Evolutionary conservation across 2,888 invertebrate species (phyloP).

Genomic region (Steromphala cineraria): DNA sequence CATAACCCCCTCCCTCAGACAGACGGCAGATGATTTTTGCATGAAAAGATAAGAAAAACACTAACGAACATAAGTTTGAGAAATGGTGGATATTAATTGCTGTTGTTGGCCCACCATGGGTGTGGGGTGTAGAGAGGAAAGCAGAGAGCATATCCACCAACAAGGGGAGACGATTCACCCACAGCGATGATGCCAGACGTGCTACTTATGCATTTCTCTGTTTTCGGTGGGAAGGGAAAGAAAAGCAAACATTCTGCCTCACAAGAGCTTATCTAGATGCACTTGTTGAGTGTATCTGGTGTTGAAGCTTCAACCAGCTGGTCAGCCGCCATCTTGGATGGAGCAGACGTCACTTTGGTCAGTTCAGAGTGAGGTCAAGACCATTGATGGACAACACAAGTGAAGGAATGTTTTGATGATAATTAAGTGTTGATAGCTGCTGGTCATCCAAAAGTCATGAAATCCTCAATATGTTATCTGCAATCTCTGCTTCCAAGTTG

Average conservation of each 20-base stretch:
- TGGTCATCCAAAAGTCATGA: background rate
- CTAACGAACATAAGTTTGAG: slow-evolving; percentile 5
- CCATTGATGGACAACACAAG: slow-evolving; percentile 4
- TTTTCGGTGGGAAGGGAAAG: slow-evolving; percentile 10
- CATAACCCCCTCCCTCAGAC: background rate
- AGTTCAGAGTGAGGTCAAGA: slow-evolving; percentile 9
- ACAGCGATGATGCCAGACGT: background rate
- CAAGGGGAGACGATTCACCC: background rate
- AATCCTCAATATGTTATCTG: background rate
- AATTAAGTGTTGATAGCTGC: slow-evolving; percentile 4
- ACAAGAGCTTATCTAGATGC: slow-evolving; percentile 15
- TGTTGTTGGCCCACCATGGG: background rate
- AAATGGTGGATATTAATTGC: slow-evolving; percentile 13
- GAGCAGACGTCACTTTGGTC: slow-evolving; percentile 9
- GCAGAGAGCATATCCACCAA: too few species aligned
- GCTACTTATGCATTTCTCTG: background rate
- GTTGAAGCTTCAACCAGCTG: slow-evolving; percentile 7
- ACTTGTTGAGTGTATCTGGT: slow-evolving; percentile 11
- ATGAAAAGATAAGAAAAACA: background rate
- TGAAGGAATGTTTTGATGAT: slow-evolving; percentile 13
- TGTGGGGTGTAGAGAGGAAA: background rate
- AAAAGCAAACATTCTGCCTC: slow-evolving; percentile 17
- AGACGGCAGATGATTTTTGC: slow-evolving; percentile 9
- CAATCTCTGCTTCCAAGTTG: background rate
- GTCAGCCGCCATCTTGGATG: slow-evolving; percentile 11